A percentile compares a stretch with the other conserved stretches of the same genome.
Conservation (phyloP, 2,888 invertebrate species). For the Cataglyphis livida region DNA sequence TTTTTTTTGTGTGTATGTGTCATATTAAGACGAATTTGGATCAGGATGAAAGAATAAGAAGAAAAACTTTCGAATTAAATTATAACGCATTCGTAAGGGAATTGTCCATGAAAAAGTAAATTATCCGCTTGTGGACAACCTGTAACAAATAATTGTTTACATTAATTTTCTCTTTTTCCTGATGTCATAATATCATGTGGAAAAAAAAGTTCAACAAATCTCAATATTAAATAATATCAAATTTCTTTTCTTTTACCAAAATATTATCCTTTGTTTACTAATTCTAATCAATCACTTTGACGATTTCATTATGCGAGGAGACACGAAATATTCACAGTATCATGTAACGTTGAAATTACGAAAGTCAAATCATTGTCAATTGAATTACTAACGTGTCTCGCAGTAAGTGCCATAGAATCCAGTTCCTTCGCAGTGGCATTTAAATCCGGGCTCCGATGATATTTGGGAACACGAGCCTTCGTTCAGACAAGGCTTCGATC, state of each 20-base stretch:
- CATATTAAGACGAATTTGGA: slow-evolving; percentile 58
- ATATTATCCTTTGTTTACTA: slow-evolving; percentile 22
- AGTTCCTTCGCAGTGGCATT: slow-evolving; percentile 91
- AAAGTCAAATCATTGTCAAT: background rate
- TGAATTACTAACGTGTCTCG: slow-evolving; percentile 88
- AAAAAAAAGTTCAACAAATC: slow-evolving; percentile 22
- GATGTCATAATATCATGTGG: background rate
- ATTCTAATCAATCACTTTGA: background rate
- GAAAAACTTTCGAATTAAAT: slow-evolving; percentile 86
- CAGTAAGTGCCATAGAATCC: slow-evolving; percentile 91
- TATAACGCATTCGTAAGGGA: slow-evolving; percentile 90
- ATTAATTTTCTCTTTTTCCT: slow-evolving; percentile 14
- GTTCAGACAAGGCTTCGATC: slow-evolving; percentile 88
- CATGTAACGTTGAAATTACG: background rate
- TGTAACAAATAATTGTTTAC: slow-evolving; percentile 84
- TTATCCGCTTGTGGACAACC: slow-evolving; percentile 87
- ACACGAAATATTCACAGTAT: background rate
- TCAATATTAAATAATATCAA: slow-evolving; percentile 23
- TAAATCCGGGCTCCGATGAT: slow-evolving; percentile 88
- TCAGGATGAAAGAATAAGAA: slow-evolving; percentile 47
- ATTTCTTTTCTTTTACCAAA: slow-evolving; percentile 21
- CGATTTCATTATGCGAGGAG: background rate
- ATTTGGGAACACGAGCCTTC: slow-evolving; percentile 90
- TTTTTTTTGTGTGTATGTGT: slow-evolving; percentile 64
- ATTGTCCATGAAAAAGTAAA: slow-evolving; percentile 86